Base-by-base conservation (phyloP, 2,888 invertebrate genomes). In the Hirudinaria manillensis region DNA sequence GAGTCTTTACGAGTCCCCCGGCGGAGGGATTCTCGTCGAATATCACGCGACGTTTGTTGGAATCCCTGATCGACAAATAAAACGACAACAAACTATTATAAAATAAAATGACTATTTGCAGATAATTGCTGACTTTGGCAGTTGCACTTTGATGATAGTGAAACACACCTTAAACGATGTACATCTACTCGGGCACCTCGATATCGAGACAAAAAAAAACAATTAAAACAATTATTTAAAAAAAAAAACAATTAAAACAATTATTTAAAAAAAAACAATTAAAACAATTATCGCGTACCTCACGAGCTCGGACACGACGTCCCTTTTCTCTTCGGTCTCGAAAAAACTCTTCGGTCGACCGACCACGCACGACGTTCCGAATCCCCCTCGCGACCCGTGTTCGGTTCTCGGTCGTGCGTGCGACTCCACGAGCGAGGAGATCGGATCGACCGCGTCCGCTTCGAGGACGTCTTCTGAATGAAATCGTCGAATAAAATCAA, bases 41-140 rank as follows among this genome's bases (percentile, higher is more conserved):
- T 85, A 94, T 90, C 77, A 95, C 87, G 53, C 96, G 89, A 83
- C 96, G 96, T 84, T 94, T 94, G 83, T 95, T 95, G 0, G 95
- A 95, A 84, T 97, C 96, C 76, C 86, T 87, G 80, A 38, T 16
- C 6, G 16, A 68, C 24, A 19, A 61, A 61, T 29, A 10, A 61
- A 2, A 67, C 16, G 13, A 10, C 4, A 19, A 36, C 4, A 27
- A 36, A 29, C 10, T 16, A 67, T 10, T 19, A 34, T 13, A 10
- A 16, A 65, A n/a, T 13, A 29, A 16, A n/a, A 29, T 16, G 65
- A 65, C 10, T 13, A 10, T 10, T 24, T 65, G 16, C 13, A 65
- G 65, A n/a, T n/a, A n/a, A n/a, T n/a, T n/a, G n/a, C n/a, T n/a
- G n/a, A n/a, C n/a, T n/a, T n/a, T n/a, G n/a, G n/a, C n/a, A n/a